These are phyloP conservation scores for Oreochromis spilurus DNA, from an alignment of 2,113 vertebrate species.

Conservation along the genomic window DNA sequence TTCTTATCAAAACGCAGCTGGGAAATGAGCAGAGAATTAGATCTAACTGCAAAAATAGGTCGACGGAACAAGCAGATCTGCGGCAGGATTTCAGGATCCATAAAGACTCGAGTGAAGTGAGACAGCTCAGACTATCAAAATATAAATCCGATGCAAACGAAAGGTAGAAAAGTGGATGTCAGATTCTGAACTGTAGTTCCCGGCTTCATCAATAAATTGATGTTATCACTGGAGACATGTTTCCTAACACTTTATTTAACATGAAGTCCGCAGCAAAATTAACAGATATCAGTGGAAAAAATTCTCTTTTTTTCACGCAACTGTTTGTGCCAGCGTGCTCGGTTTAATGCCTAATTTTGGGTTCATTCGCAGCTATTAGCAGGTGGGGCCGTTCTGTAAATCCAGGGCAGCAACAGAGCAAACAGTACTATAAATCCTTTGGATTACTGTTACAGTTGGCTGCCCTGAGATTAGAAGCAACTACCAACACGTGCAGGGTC, in stretches of 20 bases:
- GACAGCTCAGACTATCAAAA: not conserved
- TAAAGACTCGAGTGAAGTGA: not conserved
- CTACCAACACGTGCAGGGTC: not conserved
- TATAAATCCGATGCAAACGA: not conserved
- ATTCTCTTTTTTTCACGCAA: not conserved
- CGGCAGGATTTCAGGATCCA: not conserved
- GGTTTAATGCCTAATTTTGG: not conserved
- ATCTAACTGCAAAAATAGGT: slow-evolving; percentile 23
- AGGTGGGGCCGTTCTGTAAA: not conserved
- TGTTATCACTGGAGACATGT: not conserved
- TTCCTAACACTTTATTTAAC: not conserved
- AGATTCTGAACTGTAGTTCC: not conserved
- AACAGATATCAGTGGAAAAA: not conserved
- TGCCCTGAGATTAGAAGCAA: not conserved
- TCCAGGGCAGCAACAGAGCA: not conserved
- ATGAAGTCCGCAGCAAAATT: not conserved
- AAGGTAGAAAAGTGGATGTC: not conserved
- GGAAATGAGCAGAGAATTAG: slow-evolving; percentile 22
- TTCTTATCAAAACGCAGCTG: slow-evolving; percentile 47
- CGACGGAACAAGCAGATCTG: slow-evolving; percentile 1
- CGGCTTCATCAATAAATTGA: not conserved
- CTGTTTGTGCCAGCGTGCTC: not conserved
- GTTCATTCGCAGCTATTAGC: not conserved
- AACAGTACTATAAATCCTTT: not conserved
- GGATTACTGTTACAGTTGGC: not conserved